These are phyloP conservation scores for Agriopis marginaria DNA, from an alignment of 2,888 invertebrate genomes.

Conservation along the genomic window DNA sequence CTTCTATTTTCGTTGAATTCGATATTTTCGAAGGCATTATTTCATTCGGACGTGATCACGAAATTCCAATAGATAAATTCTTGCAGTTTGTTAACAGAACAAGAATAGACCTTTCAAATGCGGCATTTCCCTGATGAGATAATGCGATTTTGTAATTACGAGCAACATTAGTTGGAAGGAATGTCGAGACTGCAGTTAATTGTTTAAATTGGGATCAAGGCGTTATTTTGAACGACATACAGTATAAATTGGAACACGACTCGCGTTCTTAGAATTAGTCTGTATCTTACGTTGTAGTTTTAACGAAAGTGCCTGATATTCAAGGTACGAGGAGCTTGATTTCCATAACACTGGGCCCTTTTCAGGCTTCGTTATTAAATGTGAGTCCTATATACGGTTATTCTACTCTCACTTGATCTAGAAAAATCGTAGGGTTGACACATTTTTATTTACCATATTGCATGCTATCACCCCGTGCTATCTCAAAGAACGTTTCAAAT, in stretches of 20 bases:
- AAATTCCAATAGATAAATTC: constrained; percentile 17
- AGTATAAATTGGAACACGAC: background rate
- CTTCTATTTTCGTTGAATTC: background rate
- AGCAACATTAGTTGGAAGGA: constrained; percentile 6
- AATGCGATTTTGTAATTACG: constrained; percentile 20
- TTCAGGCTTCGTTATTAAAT: too few species aligned
- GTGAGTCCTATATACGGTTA: too few species aligned
- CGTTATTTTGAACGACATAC: background rate
- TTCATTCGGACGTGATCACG: background rate
- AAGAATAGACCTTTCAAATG: constrained; percentile 5
- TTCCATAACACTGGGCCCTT: too few species aligned
- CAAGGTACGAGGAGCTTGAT: too few species aligned
- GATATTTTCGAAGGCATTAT: background rate
- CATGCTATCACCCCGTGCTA: too few species aligned
- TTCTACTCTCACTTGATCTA: too few species aligned
- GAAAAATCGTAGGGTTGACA: too few species aligned
- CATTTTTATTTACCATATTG: too few species aligned
- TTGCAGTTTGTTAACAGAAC: background rate
- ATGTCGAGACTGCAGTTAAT: constrained; percentile 4
- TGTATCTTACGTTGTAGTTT: background rate
- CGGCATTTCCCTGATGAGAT: constrained; percentile 4
- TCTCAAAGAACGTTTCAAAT: too few species aligned
- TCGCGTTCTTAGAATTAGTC: background rate
- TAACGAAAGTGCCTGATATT: background rate
- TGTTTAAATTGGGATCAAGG: constrained; percentile 8